Base-by-base conservation (phyloP, 2,888 invertebrate genomes). In the Cataglyphis livida region DNA sequence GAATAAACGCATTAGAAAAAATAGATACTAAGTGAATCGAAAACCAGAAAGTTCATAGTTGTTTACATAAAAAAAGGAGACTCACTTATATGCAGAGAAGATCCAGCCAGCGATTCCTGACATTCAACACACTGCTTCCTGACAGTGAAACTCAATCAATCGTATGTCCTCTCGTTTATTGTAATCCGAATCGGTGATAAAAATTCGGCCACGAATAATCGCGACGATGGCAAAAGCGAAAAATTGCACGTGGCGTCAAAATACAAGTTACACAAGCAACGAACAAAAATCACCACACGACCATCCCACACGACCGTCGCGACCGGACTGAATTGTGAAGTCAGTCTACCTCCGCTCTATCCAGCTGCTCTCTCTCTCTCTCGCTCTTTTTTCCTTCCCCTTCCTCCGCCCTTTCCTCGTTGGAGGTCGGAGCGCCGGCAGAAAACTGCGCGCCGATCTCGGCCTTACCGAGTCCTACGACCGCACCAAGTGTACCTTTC, bases 301-400 rank as follows among this genome's bases (percentile, higher is more conserved):
- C 87, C 88, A 87, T 90, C 85, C 61, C 12, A 44, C 35, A 21
- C 91, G 91, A 87, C 66, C 25, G 76, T n/a, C 76, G 76, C 76
- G 25, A 66, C 90, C 88, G 86, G 86, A 92, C 91, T 92, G 91
- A 89, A 89, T 92, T 91, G 91, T 91, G 90, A 89, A 89, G 65
- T 66, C 65, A 48, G 48, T 35, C 32, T 35, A 35, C n/a, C 51
- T 15, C 21, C 21, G 44, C n/a, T 51, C 51, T 51, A 44, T 44
- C 44, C 44, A 44, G 44, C 44, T 44, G 90, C 84, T 75, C 48
- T 38, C 28, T 4, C 51, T 32, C 68, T 25, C 54, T 38, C 74
- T 38, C 88, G 83, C 83, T 76, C 51, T 28, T 15, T 7, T 35
- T 51, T 10, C 38, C n/a, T 10, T 25, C 25, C 3, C 15, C 15